A percentile compares a stretch with the other conserved stretches of the same genome.
phyloP scores from a whole-genome alignment of 2,797 vertebrate genomes.

The Cuculus canorus region DNA sequence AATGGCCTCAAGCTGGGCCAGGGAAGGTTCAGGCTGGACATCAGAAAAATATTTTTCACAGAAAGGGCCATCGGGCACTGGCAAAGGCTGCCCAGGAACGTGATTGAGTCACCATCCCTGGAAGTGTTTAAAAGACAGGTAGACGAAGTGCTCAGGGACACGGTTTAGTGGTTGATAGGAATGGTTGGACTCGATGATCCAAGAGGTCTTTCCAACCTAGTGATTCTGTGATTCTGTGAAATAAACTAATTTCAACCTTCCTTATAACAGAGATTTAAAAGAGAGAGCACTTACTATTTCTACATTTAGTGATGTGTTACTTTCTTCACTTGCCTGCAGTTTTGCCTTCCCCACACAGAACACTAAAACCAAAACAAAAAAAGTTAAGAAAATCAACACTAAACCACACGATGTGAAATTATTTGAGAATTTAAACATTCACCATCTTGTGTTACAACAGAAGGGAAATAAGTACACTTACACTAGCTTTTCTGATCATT shows the following conservation, averaged over 20 bases:
- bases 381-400: background rate
- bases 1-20: too few relatives aligned
- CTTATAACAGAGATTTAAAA: background rate
- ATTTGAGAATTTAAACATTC: background rate
- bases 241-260: constrained; percentile 21
- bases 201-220: too few relatives aligned
- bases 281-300: constrained; percentile 71
- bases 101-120: too few relatives aligned
- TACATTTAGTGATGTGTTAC: constrained; percentile 54
- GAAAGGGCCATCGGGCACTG: too few relatives aligned
- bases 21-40: too few relatives aligned
- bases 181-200: too few relatives aligned
- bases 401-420: background rate
- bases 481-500: background rate
- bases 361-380: constrained; percentile 69
- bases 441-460: background rate
- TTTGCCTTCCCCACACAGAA: constrained; percentile 75
- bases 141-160: too few relatives aligned
- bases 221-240: too few relatives aligned
- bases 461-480: background rate
- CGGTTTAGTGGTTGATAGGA: too few relatives aligned
- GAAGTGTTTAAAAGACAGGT: too few relatives aligned
- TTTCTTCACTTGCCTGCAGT: constrained; percentile 66
- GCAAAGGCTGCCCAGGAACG: too few relatives aligned
- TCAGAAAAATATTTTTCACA: too few relatives aligned